Evolutionary conservation across 2,797 vertebrate genomes (phyloP), one percentile per base, ranked within the genome.

Genomic region (Echeneis naucrates): DNA sequence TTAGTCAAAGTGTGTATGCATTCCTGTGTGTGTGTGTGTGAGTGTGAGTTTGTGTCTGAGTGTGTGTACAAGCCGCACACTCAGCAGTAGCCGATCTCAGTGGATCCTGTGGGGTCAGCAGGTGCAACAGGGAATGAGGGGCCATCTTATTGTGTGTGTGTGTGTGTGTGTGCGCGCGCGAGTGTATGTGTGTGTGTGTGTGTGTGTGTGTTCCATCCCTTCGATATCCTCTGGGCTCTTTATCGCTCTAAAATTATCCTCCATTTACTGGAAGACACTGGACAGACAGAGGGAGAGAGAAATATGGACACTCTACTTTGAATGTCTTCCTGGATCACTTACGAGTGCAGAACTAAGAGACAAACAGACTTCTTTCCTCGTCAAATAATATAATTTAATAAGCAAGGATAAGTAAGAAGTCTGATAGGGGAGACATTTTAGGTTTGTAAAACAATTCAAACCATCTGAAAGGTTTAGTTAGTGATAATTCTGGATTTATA

Each of bases 1-100:
- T 97, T 98, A 98, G 96, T 93, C 90, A 94, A 92, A 93, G 92
- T 94, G 95, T 94, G 96, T 92, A 92, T 90, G 68, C 83, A 87
- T 93, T 90, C 83, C 84, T 86, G 58, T 82, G 26, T 83, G 45
- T 80, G 72, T 72, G 56, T 61, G 91, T 89, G 87, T 90, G 88
- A 91, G 87, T 87, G 85, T 85, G 79, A 85, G 78, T 64, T 68
- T 76, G 78, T 58, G 78, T 75, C 12, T 83, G 88, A 90, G 90
- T 60, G 75, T 60, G 80, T 71, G 75, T 68, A 68, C 72, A 90
- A 90, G 90, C 89, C 78, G 85, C 90, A 90, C 84, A 89, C 75
- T 93, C 89, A 92, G 92, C 92, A 91, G 81, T 83, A 86, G 85
- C 84, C 77, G 82, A 90, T 90, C 91, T 93, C 88, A 83, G 87